Evolutionary conservation across 2,797 vertebrate species (phyloP), one percentile per base, ranked within the genome.

Genomic region (Manis crassicaudata): DNA sequence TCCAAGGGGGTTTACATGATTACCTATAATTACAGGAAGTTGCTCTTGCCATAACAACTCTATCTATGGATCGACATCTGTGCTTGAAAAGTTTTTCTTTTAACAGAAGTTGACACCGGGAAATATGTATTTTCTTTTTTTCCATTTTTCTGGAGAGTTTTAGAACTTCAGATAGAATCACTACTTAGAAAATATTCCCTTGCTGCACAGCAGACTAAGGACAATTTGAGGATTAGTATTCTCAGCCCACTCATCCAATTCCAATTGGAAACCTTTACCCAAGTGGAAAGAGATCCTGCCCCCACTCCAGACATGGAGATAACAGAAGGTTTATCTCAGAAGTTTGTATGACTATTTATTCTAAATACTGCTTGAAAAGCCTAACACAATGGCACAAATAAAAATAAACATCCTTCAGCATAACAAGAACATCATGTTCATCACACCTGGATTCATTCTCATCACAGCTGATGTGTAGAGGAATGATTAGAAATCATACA

Each of bases 351-450:
- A 14, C 81, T 97, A 1, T 90, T 97, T 97, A 5, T 95, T 96
- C 43, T 92, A 7, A 87, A 83, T 72, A 85, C 75, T 96, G 54
- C 92, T 92, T n/a, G 11, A 81, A 75, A 72, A 79, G 68, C 68
- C 52, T 96, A 62, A 46, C 77, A 97, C 32, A 46, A 96, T 67
- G 77, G 43, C 35, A 95, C 94, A 83, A 95, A 95, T 96, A 97
- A 96, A 97, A 98, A 96, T 87, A 96, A 97, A 97, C 25, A 50
- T 12, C 88, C 82, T 97, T 97, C 37, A 67, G 95, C 93, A 96
- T 96, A 88, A 68, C 20, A 79, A 94, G 56, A 97, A 65, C n/a
- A 86, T 65, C 58, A 37, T 95, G 67, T 93, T 96, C 97, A 88
- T 91, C 73, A 43, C 60, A 97, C 62, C 60, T 97, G 87, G 93